These are phyloP conservation scores for Panurus biarmicus DNA, from an alignment of 2,113 vertebrate genomes.

Conservation along the genomic window DNA sequence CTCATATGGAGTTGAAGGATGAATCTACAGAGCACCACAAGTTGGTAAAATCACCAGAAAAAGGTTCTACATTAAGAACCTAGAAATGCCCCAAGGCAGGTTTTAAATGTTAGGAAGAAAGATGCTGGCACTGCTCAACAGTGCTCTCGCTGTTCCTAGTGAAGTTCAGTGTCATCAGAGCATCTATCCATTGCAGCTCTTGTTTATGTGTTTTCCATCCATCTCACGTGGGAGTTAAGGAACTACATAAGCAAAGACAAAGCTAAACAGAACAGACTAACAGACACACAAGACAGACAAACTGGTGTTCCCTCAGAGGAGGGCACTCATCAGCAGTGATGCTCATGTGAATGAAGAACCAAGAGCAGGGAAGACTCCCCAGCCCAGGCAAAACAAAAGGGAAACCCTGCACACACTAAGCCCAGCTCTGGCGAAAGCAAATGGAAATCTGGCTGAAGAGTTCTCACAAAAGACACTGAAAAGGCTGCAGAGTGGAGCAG, in stretches of 20 bases:
- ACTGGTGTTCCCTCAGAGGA: not conserved
- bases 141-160: not conserved
- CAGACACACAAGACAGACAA: not conserved
- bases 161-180: not conserved
- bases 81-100: not conserved
- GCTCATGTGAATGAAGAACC: not conserved
- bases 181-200: not conserved
- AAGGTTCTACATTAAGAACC: not conserved
- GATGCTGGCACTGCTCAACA: not conserved
- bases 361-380: not conserved
- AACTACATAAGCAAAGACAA: not conserved
- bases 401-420: not conserved
- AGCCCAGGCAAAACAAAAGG: not conserved
- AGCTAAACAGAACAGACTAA: not conserved
- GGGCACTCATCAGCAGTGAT: not conserved
- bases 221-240: not conserved
- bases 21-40: not conserved
- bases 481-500: not conserved
- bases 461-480: constrained; percentile 16
- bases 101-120: not conserved
- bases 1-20: not conserved
- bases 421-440: not conserved
- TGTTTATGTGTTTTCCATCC: not conserved
- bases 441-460: not conserved
- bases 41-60: not conserved